phyloP scores from a whole-genome alignment of 1,140 invertebrate genomes.

The Diorhabda elongata region DNA sequence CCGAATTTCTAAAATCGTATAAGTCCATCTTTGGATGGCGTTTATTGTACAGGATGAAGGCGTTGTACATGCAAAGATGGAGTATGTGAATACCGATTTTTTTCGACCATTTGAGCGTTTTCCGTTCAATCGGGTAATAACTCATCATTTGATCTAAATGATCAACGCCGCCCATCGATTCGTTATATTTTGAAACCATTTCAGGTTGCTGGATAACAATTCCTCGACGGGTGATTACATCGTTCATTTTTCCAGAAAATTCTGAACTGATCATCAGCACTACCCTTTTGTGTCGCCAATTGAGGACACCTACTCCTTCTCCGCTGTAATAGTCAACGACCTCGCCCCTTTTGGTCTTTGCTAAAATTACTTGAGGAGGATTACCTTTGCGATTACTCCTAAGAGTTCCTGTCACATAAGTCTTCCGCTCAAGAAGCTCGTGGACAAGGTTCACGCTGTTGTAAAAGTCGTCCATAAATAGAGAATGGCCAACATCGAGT shows the following conservation, averaged over 20 bases:
- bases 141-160: conserved; percentile 22
- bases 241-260: no score
- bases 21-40: conserved; percentile 1
- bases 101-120: conserved; percentile 22
- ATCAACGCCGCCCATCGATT: conserved; percentile 21
- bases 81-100: conserved; percentile 24
- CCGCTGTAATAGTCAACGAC: no score
- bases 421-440: conserved; percentile 39
- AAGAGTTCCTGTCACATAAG: conserved; percentile 42
- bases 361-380: conserved; percentile 1
- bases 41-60: conserved; percentile 11
- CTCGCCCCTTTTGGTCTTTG: no score
- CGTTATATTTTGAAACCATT: conserved; percentile 29
- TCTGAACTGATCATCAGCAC: no score
- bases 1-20: conserved; percentile 10
- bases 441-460: conserved; percentile 41
- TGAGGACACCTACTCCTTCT: no score
- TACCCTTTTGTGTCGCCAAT: no score
- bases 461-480: conserved; percentile 49
- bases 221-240: no score
- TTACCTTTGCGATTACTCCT: no score
- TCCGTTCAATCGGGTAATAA: conserved; percentile 21
- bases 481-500: conserved; percentile 41
- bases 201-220: background rate
- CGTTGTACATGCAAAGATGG: conserved; percentile 11